Evolutionary conservation across 2,888 invertebrate species (phyloP).

Genomic region (Caenorhabditis sp.): DNA sequence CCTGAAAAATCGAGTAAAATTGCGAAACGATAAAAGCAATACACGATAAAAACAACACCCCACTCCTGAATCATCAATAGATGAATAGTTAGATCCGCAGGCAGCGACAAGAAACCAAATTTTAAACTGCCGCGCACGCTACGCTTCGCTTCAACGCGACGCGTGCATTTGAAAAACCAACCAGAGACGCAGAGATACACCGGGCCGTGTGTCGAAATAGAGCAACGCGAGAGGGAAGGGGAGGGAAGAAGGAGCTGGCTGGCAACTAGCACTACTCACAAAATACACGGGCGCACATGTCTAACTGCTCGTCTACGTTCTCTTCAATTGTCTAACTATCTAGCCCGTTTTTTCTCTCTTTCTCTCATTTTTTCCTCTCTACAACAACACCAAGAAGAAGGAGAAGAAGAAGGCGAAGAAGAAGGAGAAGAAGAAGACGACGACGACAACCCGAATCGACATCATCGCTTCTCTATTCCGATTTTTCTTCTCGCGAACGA

Average conservation of each 20-base stretch:
- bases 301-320: neutral
- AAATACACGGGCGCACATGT: conserved; percentile 28
- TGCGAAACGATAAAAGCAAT: neutral
- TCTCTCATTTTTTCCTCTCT: neutral
- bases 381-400: conserved; percentile 18
- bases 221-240: neutral
- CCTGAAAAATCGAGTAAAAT: neutral
- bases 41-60: neutral
- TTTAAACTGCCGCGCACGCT: conserved; percentile 10
- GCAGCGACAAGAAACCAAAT: neutral
- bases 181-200: conserved; percentile 1
- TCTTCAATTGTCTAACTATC: conserved; percentile 7
- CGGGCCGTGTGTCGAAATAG: conserved; percentile 16
- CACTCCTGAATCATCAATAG: neutral
- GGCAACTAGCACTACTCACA: conserved; percentile 26
- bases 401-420: neutral
- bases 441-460: conserved; percentile 10
- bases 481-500: neutral
- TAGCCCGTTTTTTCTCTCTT: conserved; percentile 9
- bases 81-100: neutral
- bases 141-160: conserved; percentile 9
- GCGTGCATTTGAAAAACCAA: neutral
- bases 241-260: conserved; percentile 1
- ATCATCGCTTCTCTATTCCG: neutral
- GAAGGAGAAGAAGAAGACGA: conserved; percentile 10